These are phyloP conservation scores for Drosophila flavopinicola DNA, from an alignment of 2,888 invertebrate species.

Conservation along the genomic window DNA sequence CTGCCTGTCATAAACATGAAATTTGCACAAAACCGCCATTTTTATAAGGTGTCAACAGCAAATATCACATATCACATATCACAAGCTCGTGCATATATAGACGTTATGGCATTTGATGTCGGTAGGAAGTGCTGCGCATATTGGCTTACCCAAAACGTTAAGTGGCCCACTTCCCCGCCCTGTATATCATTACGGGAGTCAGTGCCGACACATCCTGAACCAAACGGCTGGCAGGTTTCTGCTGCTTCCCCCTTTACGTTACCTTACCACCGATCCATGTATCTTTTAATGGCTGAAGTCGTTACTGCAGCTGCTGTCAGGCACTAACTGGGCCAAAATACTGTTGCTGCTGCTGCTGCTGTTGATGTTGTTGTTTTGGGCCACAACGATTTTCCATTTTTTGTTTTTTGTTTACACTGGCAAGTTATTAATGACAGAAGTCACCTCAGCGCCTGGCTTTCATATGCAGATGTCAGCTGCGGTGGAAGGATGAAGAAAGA, in stretches of 20 bases:
- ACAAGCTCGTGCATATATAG: conserved; percentile 41
- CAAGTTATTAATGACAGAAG: conserved; percentile 72
- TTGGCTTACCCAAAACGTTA: conserved; percentile 70
- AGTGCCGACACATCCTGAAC: conserved; percentile 19
- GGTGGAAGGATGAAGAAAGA: no score
- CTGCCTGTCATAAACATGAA: conserved; percentile 78
- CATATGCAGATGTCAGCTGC: conserved; percentile 58
- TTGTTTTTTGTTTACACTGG: conserved; percentile 38
- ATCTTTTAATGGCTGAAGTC: conserved; percentile 78
- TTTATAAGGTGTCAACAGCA: conserved; percentile 78
- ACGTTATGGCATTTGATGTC: conserved; percentile 69
- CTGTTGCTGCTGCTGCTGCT: conserved; percentile 13
- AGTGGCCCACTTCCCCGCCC: conserved; percentile 34
- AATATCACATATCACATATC: conserved; percentile 54
- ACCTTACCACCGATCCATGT: conserved; percentile 32
- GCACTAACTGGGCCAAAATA: conserved; percentile 54
- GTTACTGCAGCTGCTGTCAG: conserved; percentile 74
- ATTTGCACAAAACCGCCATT: conserved; percentile 79
- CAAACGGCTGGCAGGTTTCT: conserved; percentile 17
- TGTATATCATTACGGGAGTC: conserved; percentile 62
- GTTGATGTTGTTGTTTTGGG: conserved; percentile 12
- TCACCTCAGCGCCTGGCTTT: conserved; percentile 56
- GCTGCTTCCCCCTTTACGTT: not conserved
- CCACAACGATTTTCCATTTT: conserved; percentile 18
- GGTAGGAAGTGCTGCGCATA: conserved; percentile 59